Evolutionary conservation across 2,797 vertebrate genomes (phyloP), one percentile per base, ranked within the genome.

Genomic region (Pipistrellus kuhlii): DNA sequence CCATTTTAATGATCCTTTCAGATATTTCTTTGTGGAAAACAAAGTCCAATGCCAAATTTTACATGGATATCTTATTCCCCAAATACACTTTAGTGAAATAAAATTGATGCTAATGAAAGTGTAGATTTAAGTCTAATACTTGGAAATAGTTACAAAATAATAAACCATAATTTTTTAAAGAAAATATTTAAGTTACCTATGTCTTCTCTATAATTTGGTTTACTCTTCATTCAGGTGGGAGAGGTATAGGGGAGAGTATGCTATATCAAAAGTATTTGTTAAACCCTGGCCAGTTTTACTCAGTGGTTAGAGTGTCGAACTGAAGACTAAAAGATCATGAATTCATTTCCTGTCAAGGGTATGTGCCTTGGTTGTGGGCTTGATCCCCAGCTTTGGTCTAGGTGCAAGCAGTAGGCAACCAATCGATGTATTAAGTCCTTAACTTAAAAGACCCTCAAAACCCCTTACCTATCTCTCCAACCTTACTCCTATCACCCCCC

Each of bases 141-240:
- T 93, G 32, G 59, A 90, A 27, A 83, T 76, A 86, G 59, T 77
- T 38, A 86, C 76, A 18, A 73, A 92, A 91, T 94, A 81, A 66
- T 87, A 89, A 93, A 11, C 14, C n/a, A 46, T 81, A 89, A 85
- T 76, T 94, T 90, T 95, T 95, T 93, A 82, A 75, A 94, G 53
- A 92, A 85, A 93, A 75, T 71, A 85, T 62, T 84, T 93, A 83
- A 64, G n/a, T 89, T 90, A 57, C 62, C 64, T 84, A 21, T 86
- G 11, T 77, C 90, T 96, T 90, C 78, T 73, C 83, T 89, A 25
- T n/a, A 66, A 51, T 85, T 90, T 90, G 46, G 48, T 76, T 94
- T 72, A 72, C 32, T 91, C 55, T 71, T 87, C 80, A 62, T 83
- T 66, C 59, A 62, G 59, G 59, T 93, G 27, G 51, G 23, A 10